Base-by-base conservation (phyloP, 2,113 vertebrate genomes). In the Anthoscopus minutus region DNA sequence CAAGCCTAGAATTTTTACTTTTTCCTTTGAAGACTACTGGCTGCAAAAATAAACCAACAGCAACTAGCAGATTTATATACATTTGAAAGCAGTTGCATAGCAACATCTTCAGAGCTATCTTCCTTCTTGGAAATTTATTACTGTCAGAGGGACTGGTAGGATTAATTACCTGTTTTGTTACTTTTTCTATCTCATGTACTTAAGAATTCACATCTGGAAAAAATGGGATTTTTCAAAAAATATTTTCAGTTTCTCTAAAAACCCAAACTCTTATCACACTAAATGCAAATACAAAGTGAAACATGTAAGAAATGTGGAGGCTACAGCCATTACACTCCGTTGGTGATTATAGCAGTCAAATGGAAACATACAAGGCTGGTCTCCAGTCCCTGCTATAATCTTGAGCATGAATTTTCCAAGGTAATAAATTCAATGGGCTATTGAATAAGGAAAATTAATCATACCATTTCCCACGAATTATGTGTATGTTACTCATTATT, bases 31-130 rank as follows among this genome's bases (percentile, higher is more conserved):
- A 82, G 58, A 88, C 58, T 89, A 20, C 30, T 80, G 58, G 1
- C 47, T 78, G 38, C 19, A 81, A 58, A 83, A 69, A 61, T 57
- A 91, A 86, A 78, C 15, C 88, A 90, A 30, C 18, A 77, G 24
- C 28, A 89, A 66, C 64, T 51, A 38, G 22, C 51, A 78, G 44
- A 31, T 81, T 78, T 71, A 74, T 60, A 80, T 28, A 60, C 5
- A 15, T 88, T 80, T 94, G 50, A 57, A 95, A 92, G 50, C 61
- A 48, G 81, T 97, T 94, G 84, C 91, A 70, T 92, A 96, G 94
- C 87, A 96, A 95, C 88, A 45, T 13, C n/a, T 76, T 65, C 54
- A 82, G 81, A 64, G 21, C 21, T 44, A 42, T 80, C 48, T 54
- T 91, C 37, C 10, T 85, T 66, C 66, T 66, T 82, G 40, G 31